Base-by-base conservation (phyloP, 2,888 invertebrate genomes). In the Hirudinaria manillensis region DNA sequence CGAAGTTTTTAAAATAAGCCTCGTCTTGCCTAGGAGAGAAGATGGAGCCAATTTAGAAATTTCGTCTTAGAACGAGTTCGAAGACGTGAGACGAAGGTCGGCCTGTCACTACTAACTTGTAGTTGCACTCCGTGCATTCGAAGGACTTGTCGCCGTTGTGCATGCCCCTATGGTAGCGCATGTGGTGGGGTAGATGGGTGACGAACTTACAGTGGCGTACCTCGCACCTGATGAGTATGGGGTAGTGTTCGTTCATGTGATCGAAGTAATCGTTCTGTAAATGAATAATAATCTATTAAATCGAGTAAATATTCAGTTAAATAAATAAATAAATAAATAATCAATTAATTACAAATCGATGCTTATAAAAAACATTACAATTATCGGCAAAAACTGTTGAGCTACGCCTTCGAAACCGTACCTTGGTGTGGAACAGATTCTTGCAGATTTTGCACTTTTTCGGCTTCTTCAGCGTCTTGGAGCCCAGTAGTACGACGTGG, bases 231-330 rank as follows among this genome's bases (percentile, higher is more conserved):
- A 56, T 24, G 55, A 65, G 34, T 34, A 61, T 65, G 13, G 73
- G 73, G 56, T 61, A 73, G 34, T 73, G 73, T 21, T 36, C 55
- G 73, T 16, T 34, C 16, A 51, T 55, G 73, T 73, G 73, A 13
- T 73, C 55, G 65, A 61, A 73, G 65, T 34, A 53, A 36, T 73
- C 73, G 38, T 73, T 73, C 73, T 73, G 71, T 45, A 29, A 34
- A 29, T 6, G 27, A n/a, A 53, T 53, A 53, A 53, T 13, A 19
- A 65, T 13, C 24, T 24, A 65, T 24, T 24, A 66, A 13, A 24
- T 66, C 24, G 10, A 66, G 10, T 67, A 32, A 67, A 29, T 67
- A 24, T 10, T 6, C 13, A 56, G 13, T 7, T 24, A 56, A 56
- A 24, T 24, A 16, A 56, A 56, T 56, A 16, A 56, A 56, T 56